Conservation (phyloP, 2,113 vertebrate species). For the Rhinichthys klamathensis region DNA sequence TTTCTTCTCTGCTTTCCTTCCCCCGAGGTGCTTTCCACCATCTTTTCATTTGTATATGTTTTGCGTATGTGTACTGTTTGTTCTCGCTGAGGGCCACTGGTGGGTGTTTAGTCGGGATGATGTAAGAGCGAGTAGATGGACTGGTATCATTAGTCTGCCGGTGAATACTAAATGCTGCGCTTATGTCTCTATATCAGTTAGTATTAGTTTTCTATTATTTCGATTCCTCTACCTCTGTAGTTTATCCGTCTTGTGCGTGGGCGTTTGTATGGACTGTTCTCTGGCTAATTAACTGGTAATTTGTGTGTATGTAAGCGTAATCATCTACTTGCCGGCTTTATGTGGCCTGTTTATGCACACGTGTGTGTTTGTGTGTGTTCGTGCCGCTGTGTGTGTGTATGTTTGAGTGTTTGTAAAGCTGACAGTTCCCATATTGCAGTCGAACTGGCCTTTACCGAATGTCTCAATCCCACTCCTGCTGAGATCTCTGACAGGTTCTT, state of each 20-base stretch:
- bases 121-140: not conserved
- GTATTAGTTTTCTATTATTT: not conserved
- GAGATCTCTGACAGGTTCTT: conserved; percentile 41
- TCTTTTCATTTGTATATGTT: conserved; percentile 28
- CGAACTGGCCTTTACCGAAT: conserved; percentile 31
- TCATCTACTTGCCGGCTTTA: not conserved
- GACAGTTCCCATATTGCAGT: conserved; percentile 11
- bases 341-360: not conserved
- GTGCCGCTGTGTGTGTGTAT: not conserved
- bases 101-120: conserved; percentile 5
- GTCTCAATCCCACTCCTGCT: conserved; percentile 26
- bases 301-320: not conserved
- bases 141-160: not conserved
- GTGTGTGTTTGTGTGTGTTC: not conserved
- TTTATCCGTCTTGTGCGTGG: not conserved
- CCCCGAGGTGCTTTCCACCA: conserved; percentile 9
- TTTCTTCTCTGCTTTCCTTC: conserved; percentile 9
- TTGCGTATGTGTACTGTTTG: not conserved
- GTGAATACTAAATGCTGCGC: not conserved
- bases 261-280: not conserved
- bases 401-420: not conserved
- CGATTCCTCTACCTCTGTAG: not conserved
- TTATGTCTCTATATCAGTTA: not conserved
- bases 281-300: conserved; percentile 31
- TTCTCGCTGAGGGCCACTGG: not conserved